phyloP scores from a whole-genome alignment of 1,140 invertebrate genomes.

The Probaryconus sp. region DNA sequence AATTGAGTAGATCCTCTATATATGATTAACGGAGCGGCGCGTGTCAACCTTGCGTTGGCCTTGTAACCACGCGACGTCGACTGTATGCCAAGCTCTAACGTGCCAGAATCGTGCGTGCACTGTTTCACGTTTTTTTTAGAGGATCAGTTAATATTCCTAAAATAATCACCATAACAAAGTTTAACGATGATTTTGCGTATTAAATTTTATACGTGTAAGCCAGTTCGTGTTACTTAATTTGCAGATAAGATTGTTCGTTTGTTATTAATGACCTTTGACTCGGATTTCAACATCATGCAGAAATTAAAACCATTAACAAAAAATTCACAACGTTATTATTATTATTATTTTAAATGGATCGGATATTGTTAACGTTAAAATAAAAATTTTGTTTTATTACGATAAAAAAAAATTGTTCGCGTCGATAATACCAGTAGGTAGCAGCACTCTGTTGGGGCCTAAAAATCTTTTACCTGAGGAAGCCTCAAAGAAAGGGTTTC shows the following conservation, averaged over 20 bases:
- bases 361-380: neutral
- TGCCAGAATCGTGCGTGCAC: conserved; percentile 57
- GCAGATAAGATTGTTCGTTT: neutral
- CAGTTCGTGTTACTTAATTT: conserved; percentile 6
- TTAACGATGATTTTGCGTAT: conserved; percentile 1
- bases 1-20: conserved; percentile 65
- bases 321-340: too few relatives aligned
- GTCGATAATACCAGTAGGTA: conserved; percentile 59
- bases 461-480: conserved; percentile 19
- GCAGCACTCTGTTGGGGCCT: conserved; percentile 67
- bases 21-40: conserved; percentile 71
- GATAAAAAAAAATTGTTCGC: conserved; percentile 35
- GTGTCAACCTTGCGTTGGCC: conserved; percentile 78
- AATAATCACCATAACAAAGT: conserved; percentile 14
- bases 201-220: neutral
- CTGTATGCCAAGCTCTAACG: conserved; percentile 65
- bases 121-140: conserved; percentile 55
- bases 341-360: too few relatives aligned
- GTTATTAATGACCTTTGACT: neutral
- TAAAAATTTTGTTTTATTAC: conserved; percentile 12
- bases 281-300: too few relatives aligned
- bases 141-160: conserved; percentile 63
- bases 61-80: conserved; percentile 77
- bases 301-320: too few relatives aligned
- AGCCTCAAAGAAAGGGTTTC: conserved; percentile 51